Evolutionary conservation across 1,140 invertebrate genomes (phyloP).

Genomic region (Aphelinus atriplicis): DNA sequence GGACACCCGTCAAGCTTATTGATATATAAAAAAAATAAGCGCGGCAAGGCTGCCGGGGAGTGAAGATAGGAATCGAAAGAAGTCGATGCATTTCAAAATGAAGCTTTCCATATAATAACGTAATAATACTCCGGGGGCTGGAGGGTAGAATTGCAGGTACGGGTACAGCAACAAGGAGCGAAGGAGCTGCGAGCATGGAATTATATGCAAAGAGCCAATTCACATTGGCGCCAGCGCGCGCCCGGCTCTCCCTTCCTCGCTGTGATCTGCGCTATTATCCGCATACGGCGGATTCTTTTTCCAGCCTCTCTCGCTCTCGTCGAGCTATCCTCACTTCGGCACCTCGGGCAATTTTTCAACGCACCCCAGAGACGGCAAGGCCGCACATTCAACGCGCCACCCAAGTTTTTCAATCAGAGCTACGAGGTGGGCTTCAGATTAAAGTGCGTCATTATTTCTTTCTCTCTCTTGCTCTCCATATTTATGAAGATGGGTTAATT

Average conservation of each 20-base stretch:
- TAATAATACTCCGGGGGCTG: slow-evolving; percentile 1
- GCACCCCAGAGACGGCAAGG: too few species aligned
- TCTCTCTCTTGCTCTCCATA: not conserved
- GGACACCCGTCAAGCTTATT: not conserved
- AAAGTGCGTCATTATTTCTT: not conserved
- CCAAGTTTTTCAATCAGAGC: too few species aligned
- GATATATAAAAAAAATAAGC: not conserved
- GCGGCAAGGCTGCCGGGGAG: not conserved
- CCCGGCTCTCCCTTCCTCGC: not conserved
- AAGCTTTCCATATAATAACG: not conserved
- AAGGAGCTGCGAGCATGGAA: not conserved
- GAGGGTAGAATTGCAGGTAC: too few species aligned
- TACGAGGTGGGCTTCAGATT: not conserved
- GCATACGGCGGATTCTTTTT: not conserved
- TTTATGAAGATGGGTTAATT: slow-evolving; percentile 2
- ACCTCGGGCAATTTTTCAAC: too few species aligned
- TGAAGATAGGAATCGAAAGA: not conserved
- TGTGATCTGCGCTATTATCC: not conserved
- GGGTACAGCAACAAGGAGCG: not conserved
- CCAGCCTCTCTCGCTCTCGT: not conserved
- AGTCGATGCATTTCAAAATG: slow-evolving; percentile 17
- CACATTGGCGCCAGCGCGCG: not conserved
- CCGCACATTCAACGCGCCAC: too few species aligned
- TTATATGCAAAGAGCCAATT: slow-evolving; percentile 34
- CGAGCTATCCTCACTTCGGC: too few species aligned